These are phyloP conservation scores for Caradrina kadenii DNA, from an alignment of 2,888 invertebrate genomes.

Conservation along the genomic window DNA sequence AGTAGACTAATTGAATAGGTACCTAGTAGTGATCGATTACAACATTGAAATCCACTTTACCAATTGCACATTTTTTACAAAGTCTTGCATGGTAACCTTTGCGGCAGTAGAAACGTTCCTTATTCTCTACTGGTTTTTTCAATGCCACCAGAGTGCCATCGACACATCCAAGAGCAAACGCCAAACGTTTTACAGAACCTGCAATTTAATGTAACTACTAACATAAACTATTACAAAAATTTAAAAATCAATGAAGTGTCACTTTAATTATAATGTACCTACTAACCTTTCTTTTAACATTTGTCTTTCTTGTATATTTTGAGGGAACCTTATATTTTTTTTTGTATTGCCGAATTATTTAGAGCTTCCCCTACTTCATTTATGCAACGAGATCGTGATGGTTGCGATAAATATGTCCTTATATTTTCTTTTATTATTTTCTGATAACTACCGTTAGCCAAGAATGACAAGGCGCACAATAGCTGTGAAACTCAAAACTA, in stretches of 20 bases:
- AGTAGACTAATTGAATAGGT: no score
- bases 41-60: no score
- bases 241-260: neutral
- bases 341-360: constrained; percentile 12
- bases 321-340: constrained; percentile 13
- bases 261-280: constrained; percentile 9
- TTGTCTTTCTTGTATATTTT: constrained; percentile 18
- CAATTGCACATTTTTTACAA: no score
- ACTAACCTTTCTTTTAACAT: constrained; percentile 23
- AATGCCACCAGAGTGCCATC: constrained; percentile 52
- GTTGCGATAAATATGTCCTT: no score
- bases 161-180: constrained; percentile 45
- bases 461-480: no score
- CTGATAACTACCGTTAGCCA: no score
- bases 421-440: no score
- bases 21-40: no score
- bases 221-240: constrained; percentile 5
- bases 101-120: no score
- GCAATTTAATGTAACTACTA: constrained; percentile 24
- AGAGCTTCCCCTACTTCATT: constrained; percentile 20
- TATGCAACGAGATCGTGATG: no score
- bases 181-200: constrained; percentile 49
- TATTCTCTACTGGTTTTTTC: constrained; percentile 40
- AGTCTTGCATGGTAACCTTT: no score
- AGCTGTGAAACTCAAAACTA: no score